Evolutionary conservation across 92 coral and sea anemone genomes (phyloP).

Genomic region (Bergia sp.): DNA sequence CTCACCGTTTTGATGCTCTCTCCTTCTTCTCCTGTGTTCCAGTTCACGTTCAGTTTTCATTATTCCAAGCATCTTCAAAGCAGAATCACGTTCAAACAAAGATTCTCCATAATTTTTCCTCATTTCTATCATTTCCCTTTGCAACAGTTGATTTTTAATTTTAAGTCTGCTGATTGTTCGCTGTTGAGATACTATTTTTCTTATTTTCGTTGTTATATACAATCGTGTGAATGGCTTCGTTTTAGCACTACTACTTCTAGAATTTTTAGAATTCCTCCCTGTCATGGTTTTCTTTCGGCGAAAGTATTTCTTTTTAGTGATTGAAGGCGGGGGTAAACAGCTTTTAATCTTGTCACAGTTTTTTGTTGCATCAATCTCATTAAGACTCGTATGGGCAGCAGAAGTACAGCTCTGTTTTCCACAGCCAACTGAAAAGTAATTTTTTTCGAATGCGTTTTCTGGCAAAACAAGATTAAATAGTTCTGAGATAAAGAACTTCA

Average conservation of each 20-base stretch:
- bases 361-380: too few species aligned
- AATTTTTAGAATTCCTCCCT: background rate
- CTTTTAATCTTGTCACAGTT: background rate
- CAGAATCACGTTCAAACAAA: slow-evolving; percentile 31
- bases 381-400: too few species aligned
- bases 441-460: too few species aligned
- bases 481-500: too few species aligned
- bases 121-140: slow-evolving; percentile 4
- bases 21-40: slow-evolving; percentile 7
- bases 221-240: background rate
- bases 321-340: too few species aligned
- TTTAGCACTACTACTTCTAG: background rate
- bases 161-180: background rate
- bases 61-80: background rate
- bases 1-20: background rate
- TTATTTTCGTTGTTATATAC: too few species aligned
- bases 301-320: too few species aligned
- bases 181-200: background rate
- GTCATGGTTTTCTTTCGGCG: background rate
- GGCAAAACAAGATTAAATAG: too few species aligned
- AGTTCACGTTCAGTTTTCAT: slow-evolving; percentile 19
- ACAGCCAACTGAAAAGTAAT: too few species aligned
- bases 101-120: slow-evolving; percentile 21
- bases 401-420: too few species aligned
- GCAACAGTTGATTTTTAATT: background rate